phyloP scores from a whole-genome alignment of 2,888 invertebrate species.

The Cyrtodaria siliqua region DNA sequence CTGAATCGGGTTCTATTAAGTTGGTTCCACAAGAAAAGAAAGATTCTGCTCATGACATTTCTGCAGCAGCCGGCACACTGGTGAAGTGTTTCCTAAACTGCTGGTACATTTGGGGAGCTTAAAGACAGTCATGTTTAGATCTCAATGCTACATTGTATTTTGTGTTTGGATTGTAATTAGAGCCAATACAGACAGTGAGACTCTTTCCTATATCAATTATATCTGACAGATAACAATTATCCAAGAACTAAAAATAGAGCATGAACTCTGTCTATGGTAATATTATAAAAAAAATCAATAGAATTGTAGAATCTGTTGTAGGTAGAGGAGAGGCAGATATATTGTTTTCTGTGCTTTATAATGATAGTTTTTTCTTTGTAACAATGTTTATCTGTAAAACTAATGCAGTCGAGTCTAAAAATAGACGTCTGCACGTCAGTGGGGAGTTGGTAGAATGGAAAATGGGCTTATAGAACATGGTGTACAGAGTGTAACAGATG shows the following conservation, averaged over 20 bases:
- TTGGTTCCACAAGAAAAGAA: no score
- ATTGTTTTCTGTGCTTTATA: slow-evolving; percentile 30
- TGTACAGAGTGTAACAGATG: no score
- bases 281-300: slow-evolving; percentile 48
- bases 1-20: no score
- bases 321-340: slow-evolving; percentile 12
- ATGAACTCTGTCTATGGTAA: slow-evolving; percentile 41
- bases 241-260: slow-evolving; percentile 35
- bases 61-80: no score
- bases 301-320: slow-evolving; percentile 22
- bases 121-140: no score
- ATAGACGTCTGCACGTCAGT: slow-evolving; percentile 5
- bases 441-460: no score
- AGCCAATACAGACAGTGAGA: not conserved
- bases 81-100: no score
- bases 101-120: no score
- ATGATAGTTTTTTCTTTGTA: slow-evolving; percentile 15
- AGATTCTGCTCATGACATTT: no score
- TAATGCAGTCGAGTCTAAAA: slow-evolving; percentile 16
- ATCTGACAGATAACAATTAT: slow-evolving; percentile 32
- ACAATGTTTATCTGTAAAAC: slow-evolving; percentile 22
- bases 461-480: no score
- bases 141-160: no score
- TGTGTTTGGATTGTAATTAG: not conserved
- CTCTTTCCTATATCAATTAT: slow-evolving; percentile 26